phyloP scores from a whole-genome alignment of 64 coral and sea anemone genomes.

The Porites lutea region DNA sequence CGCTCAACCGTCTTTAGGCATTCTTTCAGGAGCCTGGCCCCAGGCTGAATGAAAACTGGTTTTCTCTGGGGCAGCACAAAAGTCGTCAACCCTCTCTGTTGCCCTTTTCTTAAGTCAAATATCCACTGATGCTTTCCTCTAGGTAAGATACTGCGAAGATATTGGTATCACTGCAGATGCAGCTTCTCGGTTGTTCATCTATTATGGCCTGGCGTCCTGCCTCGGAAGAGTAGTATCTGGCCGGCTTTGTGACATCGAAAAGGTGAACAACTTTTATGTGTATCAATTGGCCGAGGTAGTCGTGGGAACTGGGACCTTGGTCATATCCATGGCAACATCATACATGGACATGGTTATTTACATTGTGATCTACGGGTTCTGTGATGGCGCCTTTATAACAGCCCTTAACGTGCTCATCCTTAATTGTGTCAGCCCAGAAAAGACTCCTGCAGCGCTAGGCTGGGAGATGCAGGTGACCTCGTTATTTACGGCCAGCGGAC shows the following conservation, averaged over 20 bases:
- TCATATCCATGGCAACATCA: not conserved
- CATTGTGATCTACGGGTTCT: constrained; percentile 28
- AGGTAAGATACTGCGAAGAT: constrained; percentile 48
- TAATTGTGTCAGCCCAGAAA: constrained; percentile 12
- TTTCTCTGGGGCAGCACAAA: too few relatives aligned
- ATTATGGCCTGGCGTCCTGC: constrained; percentile 38
- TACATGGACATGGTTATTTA: constrained; percentile 44
- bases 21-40: too few relatives aligned
- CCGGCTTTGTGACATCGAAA: constrained; percentile 1
- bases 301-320: not conserved
- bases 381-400: constrained; percentile 50
- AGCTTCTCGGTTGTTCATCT: constrained; percentile 48
- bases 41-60: too few relatives aligned
- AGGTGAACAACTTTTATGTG: constrained; percentile 21
- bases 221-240: constrained; percentile 3
- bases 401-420: constrained; percentile 6
- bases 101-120: too few relatives aligned
- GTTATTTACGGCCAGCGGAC: too few relatives aligned
- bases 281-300: constrained; percentile 14
- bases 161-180: not conserved
- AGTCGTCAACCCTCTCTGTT: too few relatives aligned
- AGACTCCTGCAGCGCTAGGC: too few relatives aligned
- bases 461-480: too few relatives aligned
- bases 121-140: not conserved
- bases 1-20: too few relatives aligned